Base-by-base conservation (phyloP, 2,888 invertebrate genomes). In the Ormyrus rosae region DNA sequence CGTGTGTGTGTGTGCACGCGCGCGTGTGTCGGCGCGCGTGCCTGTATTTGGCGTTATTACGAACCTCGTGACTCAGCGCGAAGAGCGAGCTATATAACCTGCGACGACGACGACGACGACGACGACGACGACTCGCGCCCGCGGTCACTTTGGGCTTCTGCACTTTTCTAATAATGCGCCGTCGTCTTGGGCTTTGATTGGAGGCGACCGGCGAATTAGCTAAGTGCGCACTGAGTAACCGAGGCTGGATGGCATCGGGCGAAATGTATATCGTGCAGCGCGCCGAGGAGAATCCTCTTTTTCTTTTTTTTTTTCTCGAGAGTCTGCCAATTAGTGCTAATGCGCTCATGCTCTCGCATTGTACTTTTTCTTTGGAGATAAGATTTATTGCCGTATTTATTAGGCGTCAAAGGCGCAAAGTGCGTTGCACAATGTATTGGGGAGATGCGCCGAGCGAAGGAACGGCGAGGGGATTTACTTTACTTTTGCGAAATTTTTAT, bases 21-120 rank as follows among this genome's bases (percentile, higher is more conserved):
- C 56, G 45, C 51, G 19, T n/a, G 10, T 55, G 46, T 5, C 8
- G 10, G 13, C 13, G 55, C 5, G 63, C 34, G 50, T 8, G 34
- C 9, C 80, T 80, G 53, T 67, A 80, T 75, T 80, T 75, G 75
- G 65, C 75, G 61, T 61, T 76, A 75, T 67, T 80, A 67, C 63
- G 50, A 10, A 70, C 60, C 34, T 61, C 72, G 68, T 75, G 76
- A 77, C 50, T 77, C 67, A 71, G 76, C 64, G 72, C 7, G 53
- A 13, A 60, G 6, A 56, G n/a, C 61, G 6, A 56, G n/a, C 61
- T 58, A 48, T 55, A 6, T 56, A 60, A 60, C 46, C 53, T 63
- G 56, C 0, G 19, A 13, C 13, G 13, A 13, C 19, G 19, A 19
- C 19, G 19, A 2, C 11, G 53, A n/a, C 13, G 19, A 13, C 13